phyloP scores from a whole-genome alignment of 2,888 invertebrate genomes.

The Eupithecia subfuscata region DNA sequence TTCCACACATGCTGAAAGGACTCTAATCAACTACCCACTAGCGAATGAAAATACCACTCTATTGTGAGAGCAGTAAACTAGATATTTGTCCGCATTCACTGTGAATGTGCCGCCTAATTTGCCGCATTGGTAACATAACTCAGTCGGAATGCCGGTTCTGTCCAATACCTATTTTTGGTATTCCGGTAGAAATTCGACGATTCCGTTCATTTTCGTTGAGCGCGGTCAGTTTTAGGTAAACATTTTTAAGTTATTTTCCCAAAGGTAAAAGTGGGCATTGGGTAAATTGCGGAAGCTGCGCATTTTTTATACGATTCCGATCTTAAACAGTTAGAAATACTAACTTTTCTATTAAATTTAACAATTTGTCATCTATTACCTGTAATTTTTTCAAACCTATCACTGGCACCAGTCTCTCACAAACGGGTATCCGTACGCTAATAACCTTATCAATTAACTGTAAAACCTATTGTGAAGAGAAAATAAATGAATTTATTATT shows the following conservation, averaged over 20 bases:
- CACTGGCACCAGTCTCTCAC: no score
- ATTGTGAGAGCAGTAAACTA: conserved; percentile 7
- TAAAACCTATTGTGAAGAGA: no score
- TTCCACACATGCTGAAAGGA: background rate
- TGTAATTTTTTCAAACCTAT: no score
- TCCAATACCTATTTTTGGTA: conserved; percentile 23
- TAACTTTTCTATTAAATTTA: no score
- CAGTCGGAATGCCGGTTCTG: conserved; percentile 20
- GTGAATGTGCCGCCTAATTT: conserved; percentile 19
- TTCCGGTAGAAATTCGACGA: conserved; percentile 16
- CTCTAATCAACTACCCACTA: conserved; percentile 1
- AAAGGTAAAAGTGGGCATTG: background rate
- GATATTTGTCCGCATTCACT: conserved; percentile 14
- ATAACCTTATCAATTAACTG: no score
- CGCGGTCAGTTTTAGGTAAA: background rate
- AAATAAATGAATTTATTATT: no score
- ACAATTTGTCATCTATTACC: no score
- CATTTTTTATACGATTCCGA: no score
- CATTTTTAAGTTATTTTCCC: background rate
- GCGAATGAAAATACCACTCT: background rate
- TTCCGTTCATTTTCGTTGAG: conserved; percentile 3
- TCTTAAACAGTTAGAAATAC: no score
- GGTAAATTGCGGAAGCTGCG: background rate
- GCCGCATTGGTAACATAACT: conserved; percentile 28
- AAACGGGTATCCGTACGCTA: no score